Conservation (phyloP, 2,113 vertebrate genomes). For the Pseudopodoces humilis region DNA sequence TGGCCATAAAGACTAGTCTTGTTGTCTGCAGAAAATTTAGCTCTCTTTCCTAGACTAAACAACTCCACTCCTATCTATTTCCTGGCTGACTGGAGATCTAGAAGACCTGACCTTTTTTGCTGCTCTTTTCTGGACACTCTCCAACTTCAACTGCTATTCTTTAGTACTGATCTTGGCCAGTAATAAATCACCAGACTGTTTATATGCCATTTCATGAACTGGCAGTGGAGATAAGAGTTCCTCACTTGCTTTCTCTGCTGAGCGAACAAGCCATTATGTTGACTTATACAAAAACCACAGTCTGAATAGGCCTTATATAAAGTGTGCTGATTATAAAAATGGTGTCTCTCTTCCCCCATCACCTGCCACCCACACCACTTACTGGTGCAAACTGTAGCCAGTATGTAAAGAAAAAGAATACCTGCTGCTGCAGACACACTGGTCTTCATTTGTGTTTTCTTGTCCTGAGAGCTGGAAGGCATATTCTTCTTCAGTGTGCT, state of each 20-base stretch:
- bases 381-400: neutral
- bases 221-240: neutral
- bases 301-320: neutral
- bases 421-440: slow-evolving; percentile 68
- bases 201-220: neutral
- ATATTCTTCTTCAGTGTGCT: slow-evolving; percentile 46
- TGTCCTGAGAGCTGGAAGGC: slow-evolving; percentile 54
- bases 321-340: neutral
- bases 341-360: neutral
- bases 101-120: slow-evolving; percentile 4
- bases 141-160: slow-evolving; percentile 4
- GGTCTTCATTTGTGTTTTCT: slow-evolving; percentile 19
- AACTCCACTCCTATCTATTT: slow-evolving; percentile 27
- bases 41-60: slow-evolving; percentile 46
- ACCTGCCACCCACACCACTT: neutral
- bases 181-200: slow-evolving; percentile 10
- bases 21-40: neutral
- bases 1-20: neutral
- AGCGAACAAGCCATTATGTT: neutral
- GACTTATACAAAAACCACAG: neutral
- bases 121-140: neutral
- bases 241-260: neutral
- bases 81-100: neutral
- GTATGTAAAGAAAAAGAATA: slow-evolving; percentile 35
- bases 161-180: neutral